Evolutionary conservation across 2,797 vertebrate genomes (phyloP), one percentile per base, ranked within the genome.

Genomic region (Nyctalus aviator): DNA sequence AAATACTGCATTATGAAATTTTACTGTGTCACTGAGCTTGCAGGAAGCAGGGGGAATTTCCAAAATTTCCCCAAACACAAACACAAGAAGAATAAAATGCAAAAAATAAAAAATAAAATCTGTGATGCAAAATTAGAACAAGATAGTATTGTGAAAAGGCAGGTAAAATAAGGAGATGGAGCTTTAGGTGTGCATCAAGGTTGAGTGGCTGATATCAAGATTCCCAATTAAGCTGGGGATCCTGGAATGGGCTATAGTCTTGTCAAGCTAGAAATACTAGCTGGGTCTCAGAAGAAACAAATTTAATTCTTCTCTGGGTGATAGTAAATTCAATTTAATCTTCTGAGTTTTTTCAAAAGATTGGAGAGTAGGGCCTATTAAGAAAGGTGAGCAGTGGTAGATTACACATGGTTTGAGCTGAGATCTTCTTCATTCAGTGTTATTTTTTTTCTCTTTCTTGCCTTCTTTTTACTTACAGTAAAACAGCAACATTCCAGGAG

Each of bases 31-130:
- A 75, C 57, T 62, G 62, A 77, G 27, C 8, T 73, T 73, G 17
- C 13, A 86, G 55, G 20, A 75, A 90, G 23, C 71, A 90, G 92
- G 41, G 25, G 71, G 85, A 85, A 73, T 83, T 44, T 96, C 41
- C 1, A 46, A 21, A 6, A 90, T 41, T 25, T 5, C 62, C n/a
- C 81, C 69, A 59, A 25, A 57, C n/a, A 66, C 11, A 71, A 91
- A 41, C 13, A 59, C 20, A 64, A 30, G 18, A 69, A 69, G 73
- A 88, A 88, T 44, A 76, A 95, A 95, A 84, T 20, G 59, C 37
- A 41, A 37, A 37, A 37, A 37, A 37, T 3, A 37, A 37, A 73
- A 68, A 82, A 44, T 23, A 50, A 35, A 59, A 59, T 85, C 62
- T 90, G n/a, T 68, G 55, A 73, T 37, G 23, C 59, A 79, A 90